These are phyloP conservation scores for Drosophila ficusphila DNA, from an alignment of 1,140 invertebrate species.

Conservation along the genomic window DNA sequence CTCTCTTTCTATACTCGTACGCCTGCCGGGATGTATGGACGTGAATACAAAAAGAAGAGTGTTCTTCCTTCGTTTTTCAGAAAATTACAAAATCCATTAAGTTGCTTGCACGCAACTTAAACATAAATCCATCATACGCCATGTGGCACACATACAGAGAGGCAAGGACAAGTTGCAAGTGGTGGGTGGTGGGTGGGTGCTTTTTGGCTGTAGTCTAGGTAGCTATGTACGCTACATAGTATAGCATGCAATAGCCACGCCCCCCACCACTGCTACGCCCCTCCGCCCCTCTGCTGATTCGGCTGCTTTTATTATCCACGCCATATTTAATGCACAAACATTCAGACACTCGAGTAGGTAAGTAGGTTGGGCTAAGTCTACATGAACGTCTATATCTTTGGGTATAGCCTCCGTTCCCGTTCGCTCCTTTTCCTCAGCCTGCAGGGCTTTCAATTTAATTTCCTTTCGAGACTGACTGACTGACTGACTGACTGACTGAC, in stretches of 20 bases:
- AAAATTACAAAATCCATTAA: slow-evolving; percentile 83
- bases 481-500: slow-evolving; percentile 32
- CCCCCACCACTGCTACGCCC: too few relatives aligned
- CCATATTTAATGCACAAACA: slow-evolving; percentile 79
- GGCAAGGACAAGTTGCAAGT: slow-evolving; percentile 28
- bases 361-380: slow-evolving; percentile 66
- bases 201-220: background rate
- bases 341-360: slow-evolving; percentile 79
- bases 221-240: background rate
- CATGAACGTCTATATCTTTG: slow-evolving; percentile 19
- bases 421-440: slow-evolving; percentile 17
- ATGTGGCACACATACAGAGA: slow-evolving; percentile 65
- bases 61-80: slow-evolving; percentile 37
- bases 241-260: slow-evolving; percentile 46
- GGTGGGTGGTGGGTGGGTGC: background rate
- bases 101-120: slow-evolving; percentile 82
- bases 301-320: slow-evolving; percentile 71
- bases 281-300: slow-evolving; percentile 32
- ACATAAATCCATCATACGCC: slow-evolving; percentile 83
- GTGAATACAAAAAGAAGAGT: slow-evolving; percentile 31
- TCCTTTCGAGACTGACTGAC: slow-evolving; percentile 41
- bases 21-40: slow-evolving; percentile 9
- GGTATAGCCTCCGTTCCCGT: background rate
- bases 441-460: slow-evolving; percentile 77
- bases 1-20: slow-evolving; percentile 30